Evolutionary conservation across 2,797 vertebrate genomes (phyloP).

Genomic region (Cuniculus paca): DNA sequence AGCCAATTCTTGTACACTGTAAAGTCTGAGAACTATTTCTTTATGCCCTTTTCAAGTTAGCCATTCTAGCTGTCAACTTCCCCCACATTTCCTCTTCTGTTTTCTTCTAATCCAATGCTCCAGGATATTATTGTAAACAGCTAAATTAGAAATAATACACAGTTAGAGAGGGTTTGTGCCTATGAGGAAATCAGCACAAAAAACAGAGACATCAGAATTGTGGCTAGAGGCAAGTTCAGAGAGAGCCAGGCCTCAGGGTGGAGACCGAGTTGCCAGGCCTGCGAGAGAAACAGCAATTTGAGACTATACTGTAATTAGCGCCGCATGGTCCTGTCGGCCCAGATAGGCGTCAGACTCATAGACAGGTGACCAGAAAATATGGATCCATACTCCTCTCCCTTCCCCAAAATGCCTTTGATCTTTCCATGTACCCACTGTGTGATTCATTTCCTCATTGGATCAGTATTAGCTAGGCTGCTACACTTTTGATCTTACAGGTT

Average conservation of each 20-base stretch:
- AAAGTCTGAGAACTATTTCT: neutral
- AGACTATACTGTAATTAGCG: neutral
- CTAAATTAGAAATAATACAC: neutral
- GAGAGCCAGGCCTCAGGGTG: neutral
- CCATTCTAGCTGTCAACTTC: neutral
- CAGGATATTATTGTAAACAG: neutral
- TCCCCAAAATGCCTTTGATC: neutral
- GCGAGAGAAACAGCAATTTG: neutral
- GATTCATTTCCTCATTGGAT: neutral
- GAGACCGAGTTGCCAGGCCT: neutral
- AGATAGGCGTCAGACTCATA: neutral
- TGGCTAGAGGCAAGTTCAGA: neutral
- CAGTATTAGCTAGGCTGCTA: neutral
- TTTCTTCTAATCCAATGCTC: neutral
- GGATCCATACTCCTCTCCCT: neutral
- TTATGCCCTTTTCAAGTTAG: neutral
- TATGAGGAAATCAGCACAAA: neutral
- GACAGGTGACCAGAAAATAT: neutral
- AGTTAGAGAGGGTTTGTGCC: neutral
- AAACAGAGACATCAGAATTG: neutral
- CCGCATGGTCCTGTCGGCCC: neutral
- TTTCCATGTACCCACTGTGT: neutral
- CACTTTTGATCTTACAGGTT: neutral
- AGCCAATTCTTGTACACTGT: neutral
- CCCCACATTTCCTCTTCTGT: neutral